Conservation (phyloP, 2,113 vertebrate genomes). For the Grus americana region DNA sequence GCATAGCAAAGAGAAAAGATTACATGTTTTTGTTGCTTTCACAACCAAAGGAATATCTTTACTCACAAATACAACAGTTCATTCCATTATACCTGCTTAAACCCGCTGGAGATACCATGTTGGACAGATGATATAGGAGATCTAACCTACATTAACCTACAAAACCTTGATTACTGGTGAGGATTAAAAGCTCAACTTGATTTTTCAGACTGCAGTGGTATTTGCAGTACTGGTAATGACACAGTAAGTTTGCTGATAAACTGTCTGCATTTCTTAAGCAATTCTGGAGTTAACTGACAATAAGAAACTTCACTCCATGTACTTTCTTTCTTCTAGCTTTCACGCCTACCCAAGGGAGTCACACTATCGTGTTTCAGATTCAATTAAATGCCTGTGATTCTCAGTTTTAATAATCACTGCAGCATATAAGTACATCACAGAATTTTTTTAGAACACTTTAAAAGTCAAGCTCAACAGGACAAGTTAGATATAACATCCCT, state of each 20-base stretch:
- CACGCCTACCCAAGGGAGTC: neutral
- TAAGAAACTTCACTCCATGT: neutral
- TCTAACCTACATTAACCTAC: neutral
- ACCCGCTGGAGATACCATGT: neutral
- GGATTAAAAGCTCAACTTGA: neutral
- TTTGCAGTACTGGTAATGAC: neutral
- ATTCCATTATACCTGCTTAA: neutral
- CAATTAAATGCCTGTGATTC: constrained; percentile 8
- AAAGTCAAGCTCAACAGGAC: neutral
- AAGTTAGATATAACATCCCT: neutral
- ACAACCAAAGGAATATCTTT: neutral
- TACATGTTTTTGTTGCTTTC: neutral
- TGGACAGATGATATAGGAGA: neutral
- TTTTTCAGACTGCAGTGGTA: neutral
- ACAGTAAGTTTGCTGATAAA: neutral
- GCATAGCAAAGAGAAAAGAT: neutral
- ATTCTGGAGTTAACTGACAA: neutral
- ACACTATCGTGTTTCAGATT: neutral
- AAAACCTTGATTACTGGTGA: neutral
- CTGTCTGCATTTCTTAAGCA: neutral
- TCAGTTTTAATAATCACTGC: constrained; percentile 24
- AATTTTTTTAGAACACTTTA: neutral
- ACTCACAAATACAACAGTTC: neutral
- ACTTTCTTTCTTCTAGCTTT: neutral
- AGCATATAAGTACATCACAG: neutral